Evolutionary conservation across 2,888 invertebrate species (phyloP).

Genomic region (Pachliopta kotzebuea): DNA sequence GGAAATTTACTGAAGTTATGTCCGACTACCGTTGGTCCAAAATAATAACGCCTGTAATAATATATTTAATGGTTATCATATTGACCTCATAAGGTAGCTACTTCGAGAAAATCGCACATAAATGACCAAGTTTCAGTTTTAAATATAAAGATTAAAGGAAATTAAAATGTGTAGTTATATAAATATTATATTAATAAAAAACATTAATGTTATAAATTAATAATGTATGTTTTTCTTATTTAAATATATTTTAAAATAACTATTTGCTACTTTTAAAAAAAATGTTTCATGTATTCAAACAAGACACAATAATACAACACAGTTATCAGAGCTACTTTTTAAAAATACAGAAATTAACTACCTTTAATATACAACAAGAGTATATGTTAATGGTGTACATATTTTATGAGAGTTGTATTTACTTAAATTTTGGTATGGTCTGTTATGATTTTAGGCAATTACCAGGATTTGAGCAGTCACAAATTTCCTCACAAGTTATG

Average conservation of each 20-base stretch:
- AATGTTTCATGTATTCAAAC: too few relatives aligned
- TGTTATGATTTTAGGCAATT: not conserved
- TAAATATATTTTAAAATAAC: too few relatives aligned
- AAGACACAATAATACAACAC: too few relatives aligned
- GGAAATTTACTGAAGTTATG: constrained; percentile 72
- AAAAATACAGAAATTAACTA: too few relatives aligned
- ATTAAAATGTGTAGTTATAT: too few relatives aligned
- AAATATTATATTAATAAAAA: too few relatives aligned
- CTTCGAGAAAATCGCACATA: constrained; percentile 65
- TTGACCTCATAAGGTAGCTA: constrained; percentile 74
- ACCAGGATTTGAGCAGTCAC: constrained; percentile 18
- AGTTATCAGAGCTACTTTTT: too few relatives aligned
- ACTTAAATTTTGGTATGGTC: not conserved
- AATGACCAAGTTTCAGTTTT: constrained; percentile 61
- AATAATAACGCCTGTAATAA: constrained; percentile 65
- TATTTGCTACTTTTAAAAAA: too few relatives aligned
- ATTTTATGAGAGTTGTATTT: constrained; percentile 31
- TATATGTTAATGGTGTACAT: not conserved
- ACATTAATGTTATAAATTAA: too few relatives aligned
- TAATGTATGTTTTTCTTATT: too few relatives aligned
- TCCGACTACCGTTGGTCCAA: constrained; percentile 69
- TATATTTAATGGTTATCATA: constrained; percentile 74
- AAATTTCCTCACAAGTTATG: constrained; percentile 41
- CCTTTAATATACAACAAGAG: too few relatives aligned
- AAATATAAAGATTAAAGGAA: too few relatives aligned